phyloP scores from a whole-genome alignment of 2,888 invertebrate genomes.

The Drosophila meridiana region DNA sequence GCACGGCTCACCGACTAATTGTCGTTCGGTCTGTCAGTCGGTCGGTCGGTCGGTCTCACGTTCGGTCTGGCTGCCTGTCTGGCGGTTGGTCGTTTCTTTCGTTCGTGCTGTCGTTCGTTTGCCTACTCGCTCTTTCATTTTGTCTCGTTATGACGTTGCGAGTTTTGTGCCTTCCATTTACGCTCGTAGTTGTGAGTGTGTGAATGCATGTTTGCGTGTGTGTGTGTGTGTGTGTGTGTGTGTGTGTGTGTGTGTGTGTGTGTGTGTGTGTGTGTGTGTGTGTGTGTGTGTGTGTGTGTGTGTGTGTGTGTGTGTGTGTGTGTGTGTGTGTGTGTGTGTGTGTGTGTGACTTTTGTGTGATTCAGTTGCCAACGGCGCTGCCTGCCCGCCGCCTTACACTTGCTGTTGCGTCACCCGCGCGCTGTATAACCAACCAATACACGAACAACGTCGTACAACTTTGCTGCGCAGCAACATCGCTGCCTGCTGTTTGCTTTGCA shows the following conservation, averaged over 20 bases:
- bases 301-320: constrained; percentile 9
- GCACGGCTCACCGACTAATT: constrained; percentile 43
- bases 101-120: constrained; percentile 31
- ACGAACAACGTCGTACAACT: constrained; percentile 33
- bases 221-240: not conserved
- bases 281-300: no score
- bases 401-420: constrained; percentile 79
- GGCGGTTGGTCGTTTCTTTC: constrained; percentile 29
- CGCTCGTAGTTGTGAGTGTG: constrained; percentile 3
- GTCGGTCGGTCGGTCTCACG: constrained; percentile 14
- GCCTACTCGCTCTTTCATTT: constrained; percentile 48
- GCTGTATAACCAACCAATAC: constrained; percentile 47
- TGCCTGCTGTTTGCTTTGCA: constrained; percentile 63
- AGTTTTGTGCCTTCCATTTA: constrained; percentile 67
- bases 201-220: not conserved
- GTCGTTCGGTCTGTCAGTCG: constrained; percentile 27
- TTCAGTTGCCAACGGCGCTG: constrained; percentile 75
- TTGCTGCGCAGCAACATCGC: constrained; percentile 55
- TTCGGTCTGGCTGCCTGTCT: constrained; percentile 16
- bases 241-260: constrained; percentile 22
- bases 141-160: constrained; percentile 75
- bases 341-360: not conserved
- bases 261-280: not conserved
- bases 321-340: constrained; percentile 20
- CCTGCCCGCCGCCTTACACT: constrained; percentile 66